Conservation (phyloP, 2,888 invertebrate genomes). For the Tetragnatha montana region DNA sequence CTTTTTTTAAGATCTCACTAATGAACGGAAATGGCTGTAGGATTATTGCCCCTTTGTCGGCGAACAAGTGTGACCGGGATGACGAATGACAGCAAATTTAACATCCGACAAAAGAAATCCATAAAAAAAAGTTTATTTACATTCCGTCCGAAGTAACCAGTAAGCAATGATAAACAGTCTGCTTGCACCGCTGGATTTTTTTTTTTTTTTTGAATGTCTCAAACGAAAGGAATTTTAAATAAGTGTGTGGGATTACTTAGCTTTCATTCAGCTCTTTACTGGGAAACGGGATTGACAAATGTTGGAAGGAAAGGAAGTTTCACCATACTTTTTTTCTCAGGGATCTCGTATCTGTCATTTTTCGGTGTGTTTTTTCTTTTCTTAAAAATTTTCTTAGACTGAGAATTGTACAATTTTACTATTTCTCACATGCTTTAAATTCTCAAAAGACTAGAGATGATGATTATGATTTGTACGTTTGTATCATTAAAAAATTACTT, state of each 20-base stretch:
- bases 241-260: neutral
- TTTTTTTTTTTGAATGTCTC: neutral
- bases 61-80: neutral
- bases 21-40: neutral
- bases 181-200: neutral
- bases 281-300: neutral
- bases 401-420: no score
- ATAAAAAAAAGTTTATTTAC: neutral
- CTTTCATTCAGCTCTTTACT: neutral
- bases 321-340: neutral
- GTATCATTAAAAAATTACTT: no score
- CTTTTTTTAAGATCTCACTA: neutral
- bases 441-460: no score
- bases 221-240: neutral
- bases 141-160: neutral
- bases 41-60: neutral
- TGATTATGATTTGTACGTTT: no score
- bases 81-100: neutral
- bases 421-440: no score
- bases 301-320: neutral
- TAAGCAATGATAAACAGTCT: neutral
- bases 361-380: neutral
- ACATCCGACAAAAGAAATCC: neutral
- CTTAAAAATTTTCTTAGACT: no score
- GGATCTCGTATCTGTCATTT: neutral